These are phyloP conservation scores for Arctopsyche grandis DNA, from an alignment of 1,140 invertebrate species.

Conservation along the genomic window DNA sequence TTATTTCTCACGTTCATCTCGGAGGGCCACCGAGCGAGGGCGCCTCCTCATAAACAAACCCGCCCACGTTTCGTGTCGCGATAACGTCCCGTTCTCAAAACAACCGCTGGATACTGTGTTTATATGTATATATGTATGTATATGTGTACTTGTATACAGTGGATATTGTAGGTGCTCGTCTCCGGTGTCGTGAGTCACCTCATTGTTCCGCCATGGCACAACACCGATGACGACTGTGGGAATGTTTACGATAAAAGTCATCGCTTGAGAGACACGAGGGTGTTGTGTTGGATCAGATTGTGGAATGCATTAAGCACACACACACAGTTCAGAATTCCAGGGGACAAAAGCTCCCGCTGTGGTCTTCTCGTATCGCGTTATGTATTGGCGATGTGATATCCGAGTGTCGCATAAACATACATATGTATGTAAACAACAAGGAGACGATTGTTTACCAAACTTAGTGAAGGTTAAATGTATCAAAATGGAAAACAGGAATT, in stretches of 20 bases:
- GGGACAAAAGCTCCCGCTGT: background rate
- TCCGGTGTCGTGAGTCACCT: constrained; percentile 1
- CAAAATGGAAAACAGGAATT: no score
- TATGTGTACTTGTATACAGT: background rate
- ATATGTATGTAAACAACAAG: background rate
- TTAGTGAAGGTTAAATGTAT: no score
- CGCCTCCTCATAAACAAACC: background rate
- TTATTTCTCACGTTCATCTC: no score
- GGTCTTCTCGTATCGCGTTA: background rate
- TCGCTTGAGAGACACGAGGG: background rate
- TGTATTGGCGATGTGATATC: background rate
- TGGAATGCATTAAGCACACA: background rate
- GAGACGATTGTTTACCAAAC: background rate
- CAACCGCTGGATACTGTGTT: background rate
- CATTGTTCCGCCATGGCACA: background rate
- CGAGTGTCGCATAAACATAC: background rate
- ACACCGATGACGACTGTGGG: background rate
- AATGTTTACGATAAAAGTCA: constrained; percentile 9
- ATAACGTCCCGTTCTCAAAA: background rate
- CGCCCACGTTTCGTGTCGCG: background rate
- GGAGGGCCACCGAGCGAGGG: no score
- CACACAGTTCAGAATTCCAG: background rate
- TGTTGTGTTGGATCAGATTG: background rate
- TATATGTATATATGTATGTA: background rate
- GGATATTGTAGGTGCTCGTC: background rate